Conservation (phyloP, 2,113 vertebrate genomes). For the Centropristis striata region DNA sequence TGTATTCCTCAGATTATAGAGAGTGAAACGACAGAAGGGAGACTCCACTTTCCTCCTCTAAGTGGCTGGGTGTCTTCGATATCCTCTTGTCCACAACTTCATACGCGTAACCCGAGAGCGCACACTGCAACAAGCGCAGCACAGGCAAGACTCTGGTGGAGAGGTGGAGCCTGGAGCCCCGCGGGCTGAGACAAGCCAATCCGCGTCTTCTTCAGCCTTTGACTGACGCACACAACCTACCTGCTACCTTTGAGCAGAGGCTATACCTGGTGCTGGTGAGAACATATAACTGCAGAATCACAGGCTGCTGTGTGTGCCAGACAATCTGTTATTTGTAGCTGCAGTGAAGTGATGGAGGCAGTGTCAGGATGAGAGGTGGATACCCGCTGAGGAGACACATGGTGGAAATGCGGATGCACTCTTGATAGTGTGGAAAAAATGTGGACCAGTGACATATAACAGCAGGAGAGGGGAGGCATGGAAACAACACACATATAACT, state of each 20-base stretch:
- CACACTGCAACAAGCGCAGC: conserved; percentile 76
- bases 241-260: conserved; percentile 32
- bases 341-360: conserved; percentile 37
- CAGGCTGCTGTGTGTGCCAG: conserved; percentile 16
- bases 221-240: conserved; percentile 56
- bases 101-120: conserved; percentile 68
- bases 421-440: neutral
- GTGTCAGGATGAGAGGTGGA: conserved; percentile 10
- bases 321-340: conserved; percentile 23
- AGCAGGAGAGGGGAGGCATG: neutral
- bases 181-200: conserved; percentile 64
- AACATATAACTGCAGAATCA: neutral
- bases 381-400: conserved; percentile 31
- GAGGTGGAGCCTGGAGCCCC: conserved; percentile 71
- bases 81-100: conserved; percentile 73
- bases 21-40: conserved; percentile 5
- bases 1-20: conserved; percentile 29
- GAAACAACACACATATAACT: neutral
- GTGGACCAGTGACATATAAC: neutral
- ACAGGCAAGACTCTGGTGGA: conserved; percentile 45
- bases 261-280: conserved; percentile 41
- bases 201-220: conserved; percentile 27
- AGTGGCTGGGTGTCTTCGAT: conserved; percentile 30
- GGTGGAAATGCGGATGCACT: conserved; percentile 5
- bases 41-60: conserved; percentile 9